Evolutionary conservation across 2,888 invertebrate genomes (phyloP), one percentile per base, ranked within the genome.

Genomic region (Lasius platythorax): DNA sequence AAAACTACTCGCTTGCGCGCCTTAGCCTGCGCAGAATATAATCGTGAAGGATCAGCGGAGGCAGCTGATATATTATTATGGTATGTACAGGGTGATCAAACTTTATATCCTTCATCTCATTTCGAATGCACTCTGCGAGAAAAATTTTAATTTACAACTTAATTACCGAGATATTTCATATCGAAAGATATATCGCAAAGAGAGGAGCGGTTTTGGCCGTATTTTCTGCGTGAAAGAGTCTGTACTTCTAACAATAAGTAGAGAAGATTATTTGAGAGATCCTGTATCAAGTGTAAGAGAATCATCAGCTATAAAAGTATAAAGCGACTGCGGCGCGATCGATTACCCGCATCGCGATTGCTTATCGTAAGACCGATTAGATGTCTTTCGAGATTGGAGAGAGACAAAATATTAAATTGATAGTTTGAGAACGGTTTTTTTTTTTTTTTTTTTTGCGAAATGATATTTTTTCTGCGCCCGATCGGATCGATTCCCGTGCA

Each of bases 1-100:
- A 81, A 81, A 81, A 73, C 46, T 46, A 46, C 79, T 79, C 46
- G 73, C 79, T 73, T 18, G 46, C 46, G 37, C 46, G 37, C 46
- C 37, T 33, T 73, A 30, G 70, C 43, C 74, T 28, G 61, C 46
- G 30, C 61, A 73, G 74, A 61, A 79, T 79, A 79, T 46, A 79
- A 73, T 73, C 79, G 79, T 73, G 61, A 61, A 67, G 12, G 56
- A 78, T 73, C 79, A 46, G 46, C 37, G 28, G n/a, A 73, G 74
- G 74, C 79, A 73, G 79, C 79, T 81, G 61, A 81, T 73, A 73
- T 81, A 81, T 81, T 81, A 61, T 61, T 37, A 61, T 15, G 23
- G 23, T 18, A 46, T 61, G 33, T 81, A 81, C 61, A 81, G 79
- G 79, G 23, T 37, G 79, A 46, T 61, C 61, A 73, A 79, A 46